Evolutionary conservation across 2,888 invertebrate species (phyloP), one percentile per base, ranked within the genome.

Genomic region (Caenorhabditis sinica): DNA sequence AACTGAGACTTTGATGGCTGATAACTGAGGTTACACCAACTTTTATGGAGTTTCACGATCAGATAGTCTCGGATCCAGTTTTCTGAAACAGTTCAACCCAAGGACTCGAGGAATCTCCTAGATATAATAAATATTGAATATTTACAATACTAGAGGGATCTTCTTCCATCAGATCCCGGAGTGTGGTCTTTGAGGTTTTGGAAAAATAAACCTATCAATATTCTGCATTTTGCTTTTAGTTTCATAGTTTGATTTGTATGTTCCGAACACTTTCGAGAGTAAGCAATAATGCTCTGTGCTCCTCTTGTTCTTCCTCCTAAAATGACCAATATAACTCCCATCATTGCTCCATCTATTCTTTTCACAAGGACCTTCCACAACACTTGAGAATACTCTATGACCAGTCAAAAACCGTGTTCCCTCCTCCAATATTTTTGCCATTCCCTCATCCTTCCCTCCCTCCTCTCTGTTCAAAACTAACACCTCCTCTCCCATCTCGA

Each of bases 341-440:
- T 23, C 40, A 4, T 58, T 30, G 28, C 58, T 58, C 6, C 15
- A 25, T n/a, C 40, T 30, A 28, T 49, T 63, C 33, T 49, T 63
- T 49, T 61, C 36, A 49, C 49, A 63, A 61, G 61, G 45, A 63
- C 61, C 61, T 33, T 51, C 33, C 65, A 63, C 74, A 74, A 65
- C 74, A 74, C 75, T 75, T 66, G 75, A 75, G 58, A 66, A 23
- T 40, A 56, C 58, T 51, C 40, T 17, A 53, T 53, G 49, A 49
- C 53, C n/a, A 45, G n/a, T 73, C 61, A 66, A 68, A 76, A 66
- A 65, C 61, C 33, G 45, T 72, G 43, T 58, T 20, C 40, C 23
- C 28, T 28, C 15, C 45, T 45, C 45, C 71, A n/a, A 36, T 36
- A 25, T 36, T 53, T 69, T 33, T 49, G 23, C 20, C 23, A 2